Conservation (phyloP, 2,888 invertebrate species). For the Eumacrocentrus americanus region DNA sequence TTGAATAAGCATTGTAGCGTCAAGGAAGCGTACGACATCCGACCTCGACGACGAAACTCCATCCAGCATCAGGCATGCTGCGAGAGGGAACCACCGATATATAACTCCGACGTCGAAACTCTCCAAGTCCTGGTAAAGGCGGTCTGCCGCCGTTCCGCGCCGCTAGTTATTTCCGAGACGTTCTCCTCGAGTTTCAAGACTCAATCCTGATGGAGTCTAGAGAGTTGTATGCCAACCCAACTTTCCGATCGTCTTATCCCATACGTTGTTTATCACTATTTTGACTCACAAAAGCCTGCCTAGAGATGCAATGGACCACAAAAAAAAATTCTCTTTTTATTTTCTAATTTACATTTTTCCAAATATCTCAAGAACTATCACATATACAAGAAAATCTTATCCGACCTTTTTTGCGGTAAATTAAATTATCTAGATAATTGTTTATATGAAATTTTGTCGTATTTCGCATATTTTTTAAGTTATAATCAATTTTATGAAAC, state of each 20-base stretch:
- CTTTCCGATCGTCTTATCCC: conserved; percentile 18
- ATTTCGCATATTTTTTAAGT: background rate
- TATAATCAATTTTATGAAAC: background rate
- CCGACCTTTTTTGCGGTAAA: too few relatives aligned
- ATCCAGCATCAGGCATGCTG: conserved; percentile 12
- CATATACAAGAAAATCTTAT: too few relatives aligned
- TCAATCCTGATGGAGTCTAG: conserved; percentile 13
- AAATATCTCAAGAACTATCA: too few relatives aligned
- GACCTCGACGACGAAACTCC: conserved; percentile 23
- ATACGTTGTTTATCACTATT: background rate
- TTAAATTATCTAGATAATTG: too few relatives aligned
- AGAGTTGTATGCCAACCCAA: background rate
- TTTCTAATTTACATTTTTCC: too few relatives aligned
- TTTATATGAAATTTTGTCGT: too few relatives aligned
- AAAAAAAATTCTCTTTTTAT: too few relatives aligned
- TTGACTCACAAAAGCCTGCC: background rate
- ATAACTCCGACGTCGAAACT: conserved; percentile 27
- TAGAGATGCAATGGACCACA: background rate
- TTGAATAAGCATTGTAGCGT: conserved; percentile 18
- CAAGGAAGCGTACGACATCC: conserved; percentile 24
- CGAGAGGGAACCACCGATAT: conserved; percentile 13
- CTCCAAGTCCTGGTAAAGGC: conserved; percentile 27
- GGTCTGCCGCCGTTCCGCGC: conserved; percentile 25
- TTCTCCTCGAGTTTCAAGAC: conserved; percentile 16
- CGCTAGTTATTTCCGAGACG: conserved; percentile 18